Conservation (phyloP, 2,113 vertebrate species). For the Calonectris borealis region DNA sequence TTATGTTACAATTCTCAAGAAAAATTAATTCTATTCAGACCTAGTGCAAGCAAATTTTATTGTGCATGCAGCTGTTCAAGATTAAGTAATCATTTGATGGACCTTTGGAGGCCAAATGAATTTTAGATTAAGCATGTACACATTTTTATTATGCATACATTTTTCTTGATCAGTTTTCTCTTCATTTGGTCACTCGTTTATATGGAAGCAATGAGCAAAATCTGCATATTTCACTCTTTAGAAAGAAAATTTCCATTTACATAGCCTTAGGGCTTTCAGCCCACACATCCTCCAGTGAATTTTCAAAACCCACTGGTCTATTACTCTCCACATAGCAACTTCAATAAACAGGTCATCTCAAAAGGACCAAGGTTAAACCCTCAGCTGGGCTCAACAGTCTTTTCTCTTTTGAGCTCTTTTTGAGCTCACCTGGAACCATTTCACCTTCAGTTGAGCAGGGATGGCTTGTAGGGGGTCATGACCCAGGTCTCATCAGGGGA, state of each 20-base stretch:
- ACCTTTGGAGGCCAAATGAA: constrained; percentile 46
- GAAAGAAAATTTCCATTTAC: constrained; percentile 14
- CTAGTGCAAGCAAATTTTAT: constrained; percentile 37
- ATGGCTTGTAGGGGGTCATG: not conserved
- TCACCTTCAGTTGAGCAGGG: not conserved
- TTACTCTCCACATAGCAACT: not conserved
- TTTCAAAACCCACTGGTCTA: not conserved
- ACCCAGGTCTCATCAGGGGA: not conserved
- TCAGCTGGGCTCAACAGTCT: not conserved
- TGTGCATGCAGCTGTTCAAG: constrained; percentile 58
- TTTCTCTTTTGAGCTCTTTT: not conserved
- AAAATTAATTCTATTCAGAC: constrained; percentile 46
- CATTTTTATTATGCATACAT: constrained; percentile 51
- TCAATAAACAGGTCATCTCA: not conserved
- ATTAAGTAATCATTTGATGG: constrained; percentile 66
- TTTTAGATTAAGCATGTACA: constrained; percentile 47
- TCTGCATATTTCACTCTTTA: constrained; percentile 42
- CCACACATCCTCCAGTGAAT: not conserved
- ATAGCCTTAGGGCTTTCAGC: not conserved
- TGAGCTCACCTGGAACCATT: not conserved
- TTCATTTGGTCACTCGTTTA: constrained; percentile 50
- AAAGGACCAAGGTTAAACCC: not conserved
- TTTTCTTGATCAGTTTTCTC: constrained; percentile 47
- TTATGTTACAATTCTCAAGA: constrained; percentile 8
- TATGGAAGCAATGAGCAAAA: constrained; percentile 39